phyloP scores from a whole-genome alignment of 2,113 vertebrate species.

The Mesitornis unicolor region DNA sequence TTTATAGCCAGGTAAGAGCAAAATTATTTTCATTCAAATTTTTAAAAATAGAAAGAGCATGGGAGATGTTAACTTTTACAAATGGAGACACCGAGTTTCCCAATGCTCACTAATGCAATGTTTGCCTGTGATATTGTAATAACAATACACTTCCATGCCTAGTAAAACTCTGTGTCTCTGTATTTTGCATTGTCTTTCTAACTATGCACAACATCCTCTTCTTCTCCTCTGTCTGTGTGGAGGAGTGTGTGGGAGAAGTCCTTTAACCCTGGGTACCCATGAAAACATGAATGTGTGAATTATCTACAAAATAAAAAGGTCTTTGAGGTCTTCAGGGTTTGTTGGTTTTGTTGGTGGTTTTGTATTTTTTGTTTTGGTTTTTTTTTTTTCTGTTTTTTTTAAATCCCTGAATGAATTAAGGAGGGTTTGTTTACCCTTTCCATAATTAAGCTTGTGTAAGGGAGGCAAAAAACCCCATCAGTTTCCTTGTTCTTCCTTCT shows the following conservation, averaged over 20 bases:
- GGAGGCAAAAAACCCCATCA: background rate
- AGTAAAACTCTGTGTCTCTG: background rate
- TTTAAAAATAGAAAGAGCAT: background rate
- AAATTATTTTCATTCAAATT: background rate
- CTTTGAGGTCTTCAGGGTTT: background rate
- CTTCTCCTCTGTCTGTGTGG: background rate
- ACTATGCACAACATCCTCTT: background rate
- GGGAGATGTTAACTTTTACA: background rate
- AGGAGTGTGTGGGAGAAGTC: background rate
- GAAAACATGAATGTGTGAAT: background rate
- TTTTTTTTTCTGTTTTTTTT: background rate
- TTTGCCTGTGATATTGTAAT: background rate
- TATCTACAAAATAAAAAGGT: background rate
- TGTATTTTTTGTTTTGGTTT: background rate
- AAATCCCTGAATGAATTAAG: background rate
- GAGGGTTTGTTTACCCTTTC: background rate
- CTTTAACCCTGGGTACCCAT: background rate
- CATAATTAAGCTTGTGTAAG: background rate
- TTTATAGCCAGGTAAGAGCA: background rate
- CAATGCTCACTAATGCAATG: fast-evolving
- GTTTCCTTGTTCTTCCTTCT: background rate
- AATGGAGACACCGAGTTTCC: background rate
- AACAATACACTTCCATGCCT: background rate
- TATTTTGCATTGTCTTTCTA: background rate
- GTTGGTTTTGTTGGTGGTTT: background rate